Evolutionary conservation across 2,797 vertebrate species (phyloP), one percentile per base, ranked within the genome.

Genomic region (Orestias chungarensis): DNA sequence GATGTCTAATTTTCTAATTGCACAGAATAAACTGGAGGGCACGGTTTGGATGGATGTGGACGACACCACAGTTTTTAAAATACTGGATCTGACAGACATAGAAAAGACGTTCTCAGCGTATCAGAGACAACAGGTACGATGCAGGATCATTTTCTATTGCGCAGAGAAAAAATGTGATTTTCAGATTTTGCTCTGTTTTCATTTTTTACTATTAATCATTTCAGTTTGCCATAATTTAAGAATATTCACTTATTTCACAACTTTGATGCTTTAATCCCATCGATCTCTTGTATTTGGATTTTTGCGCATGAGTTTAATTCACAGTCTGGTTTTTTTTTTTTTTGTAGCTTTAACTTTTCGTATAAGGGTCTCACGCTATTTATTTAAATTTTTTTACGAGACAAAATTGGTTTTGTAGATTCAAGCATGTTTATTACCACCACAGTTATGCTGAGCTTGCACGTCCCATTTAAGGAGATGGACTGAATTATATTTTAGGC

Each of bases 21-120:
- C 86, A 81, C 91, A 99, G 98, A 99, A 95, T 91, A 99, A 99
- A 88, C 91, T 99, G 83, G 95, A 96, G 70, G 96, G 97, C 17
- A 99, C 98, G 0, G 94, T 99, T 18, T 99, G 98, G 98, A 94
- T 94, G 1, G 96, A 97, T 0, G 95, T 99, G 66, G 97, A 99
- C 68, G 98, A 99, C 25, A 55, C 89, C 50, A 97, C 93, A 85
- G 97, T 99, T 70, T 99, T 96, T 82, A 98, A 97, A 93, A 87
- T 98, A 86, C 93, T 99, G 81, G 98, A 99, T 86, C 95, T 99
- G 0, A 95, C 95, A 82, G 98, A 99, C 87, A 94, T 99, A 52
- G 98, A 99, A 85, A 97, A 96, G 88, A 99, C 97, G 0, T 99
- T 99, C 92, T 99, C 98, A 0, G 98, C 98, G 81, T 99, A 99